These are phyloP conservation scores for Eremophila alpestris DNA, from an alignment of 2,797 vertebrate genomes.

Conservation along the genomic window DNA sequence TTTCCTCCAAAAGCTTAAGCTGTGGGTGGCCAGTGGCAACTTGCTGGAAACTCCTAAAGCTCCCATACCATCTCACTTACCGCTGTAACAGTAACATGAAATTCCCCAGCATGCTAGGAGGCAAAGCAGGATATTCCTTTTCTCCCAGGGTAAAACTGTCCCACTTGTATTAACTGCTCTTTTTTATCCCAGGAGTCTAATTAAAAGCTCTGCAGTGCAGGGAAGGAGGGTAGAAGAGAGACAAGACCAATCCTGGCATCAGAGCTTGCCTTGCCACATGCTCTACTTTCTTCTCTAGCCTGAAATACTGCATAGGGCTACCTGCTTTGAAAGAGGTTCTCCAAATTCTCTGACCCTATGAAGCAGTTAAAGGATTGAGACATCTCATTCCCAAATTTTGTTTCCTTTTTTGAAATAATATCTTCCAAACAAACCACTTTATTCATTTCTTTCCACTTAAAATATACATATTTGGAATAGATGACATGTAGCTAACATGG, in stretches of 20 bases:
- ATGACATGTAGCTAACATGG: neutral
- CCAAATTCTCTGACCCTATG: neutral
- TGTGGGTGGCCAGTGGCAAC: neutral
- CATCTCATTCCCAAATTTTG: neutral
- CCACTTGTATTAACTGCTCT: neutral
- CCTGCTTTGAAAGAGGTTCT: neutral
- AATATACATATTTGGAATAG: neutral
- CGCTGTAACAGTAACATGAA: neutral
- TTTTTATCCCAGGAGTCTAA: neutral
- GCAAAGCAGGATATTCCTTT: neutral
- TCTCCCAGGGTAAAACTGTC: neutral
- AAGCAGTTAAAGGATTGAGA: neutral
- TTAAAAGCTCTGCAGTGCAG: neutral
- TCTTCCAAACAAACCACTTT: neutral
- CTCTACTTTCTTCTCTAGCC: neutral
- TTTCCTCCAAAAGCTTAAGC: neutral
- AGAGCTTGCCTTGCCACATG: neutral
- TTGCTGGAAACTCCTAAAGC: neutral
- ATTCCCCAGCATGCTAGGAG: neutral
- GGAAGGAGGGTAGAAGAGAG: neutral
- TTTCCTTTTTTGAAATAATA: neutral
- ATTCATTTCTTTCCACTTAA: neutral
- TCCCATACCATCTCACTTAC: neutral
- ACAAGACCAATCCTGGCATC: neutral
- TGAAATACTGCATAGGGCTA: neutral